phyloP scores from a whole-genome alignment of 2,888 invertebrate species.

The Mesorhabditis spiculigera region DNA sequence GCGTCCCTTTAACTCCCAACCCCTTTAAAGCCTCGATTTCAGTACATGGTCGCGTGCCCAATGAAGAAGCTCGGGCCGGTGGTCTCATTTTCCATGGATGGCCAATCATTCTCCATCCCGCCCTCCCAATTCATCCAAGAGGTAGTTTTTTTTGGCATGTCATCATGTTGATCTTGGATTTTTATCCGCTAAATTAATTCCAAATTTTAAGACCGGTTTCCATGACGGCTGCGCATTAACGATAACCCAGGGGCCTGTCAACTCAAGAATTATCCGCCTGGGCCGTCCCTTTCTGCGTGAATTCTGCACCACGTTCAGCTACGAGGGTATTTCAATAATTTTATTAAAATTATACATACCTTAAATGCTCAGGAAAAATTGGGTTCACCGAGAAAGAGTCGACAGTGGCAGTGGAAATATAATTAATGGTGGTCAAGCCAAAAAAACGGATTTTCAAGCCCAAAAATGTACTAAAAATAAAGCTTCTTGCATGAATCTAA shows the following conservation, averaged over 20 bases:
- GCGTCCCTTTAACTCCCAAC: not conserved
- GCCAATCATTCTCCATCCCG: not conserved
- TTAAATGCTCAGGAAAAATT: too few species aligned
- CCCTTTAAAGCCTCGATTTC: not conserved
- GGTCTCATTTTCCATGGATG: not conserved
- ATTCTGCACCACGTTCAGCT: not conserved
- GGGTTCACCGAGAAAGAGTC: too few species aligned
- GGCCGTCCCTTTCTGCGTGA: not conserved
- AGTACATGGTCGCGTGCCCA: not conserved
- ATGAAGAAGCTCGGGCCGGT: not conserved
- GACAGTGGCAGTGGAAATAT: too few species aligned
- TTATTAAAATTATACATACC: too few species aligned
- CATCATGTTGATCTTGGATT: not conserved
- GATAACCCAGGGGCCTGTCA: not conserved
- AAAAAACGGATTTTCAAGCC: too few species aligned
- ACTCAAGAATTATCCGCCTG: constrained; percentile 1
- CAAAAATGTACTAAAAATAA: too few species aligned
- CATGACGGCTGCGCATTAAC: constrained; percentile 1
- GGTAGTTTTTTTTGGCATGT: not conserved
- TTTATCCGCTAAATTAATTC: not conserved
- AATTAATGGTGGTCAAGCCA: too few species aligned
- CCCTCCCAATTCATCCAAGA: not conserved
- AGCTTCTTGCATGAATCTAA: too few species aligned
- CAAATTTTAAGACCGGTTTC: not conserved
- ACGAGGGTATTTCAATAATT: not conserved